These are phyloP conservation scores for Hystrix cristata DNA, from an alignment of 2,113 vertebrate genomes.

Conservation along the genomic window DNA sequence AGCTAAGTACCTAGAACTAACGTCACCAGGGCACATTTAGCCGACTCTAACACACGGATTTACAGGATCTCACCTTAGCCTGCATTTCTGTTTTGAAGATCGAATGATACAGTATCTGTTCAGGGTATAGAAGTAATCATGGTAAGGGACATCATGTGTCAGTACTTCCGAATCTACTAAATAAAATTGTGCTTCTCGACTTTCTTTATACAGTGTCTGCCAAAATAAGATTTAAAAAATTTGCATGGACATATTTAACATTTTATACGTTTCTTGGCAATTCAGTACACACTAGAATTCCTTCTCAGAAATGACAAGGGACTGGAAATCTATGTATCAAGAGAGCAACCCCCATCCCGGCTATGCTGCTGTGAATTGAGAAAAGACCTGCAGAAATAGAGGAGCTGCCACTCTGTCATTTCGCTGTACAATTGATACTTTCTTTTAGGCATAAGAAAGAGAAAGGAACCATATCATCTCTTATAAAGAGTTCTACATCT, in stretches of 20 bases:
- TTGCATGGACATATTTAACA: slow-evolving; percentile 2
- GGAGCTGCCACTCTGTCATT: not conserved
- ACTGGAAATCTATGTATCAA: not conserved
- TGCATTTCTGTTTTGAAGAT: slow-evolving; percentile 93
- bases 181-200: slow-evolving; percentile 94
- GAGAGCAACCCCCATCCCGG: not conserved
- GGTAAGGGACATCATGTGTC: slow-evolving; percentile 98
- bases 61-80: slow-evolving; percentile 91
- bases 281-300: slow-evolving; percentile 30
- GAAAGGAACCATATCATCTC: slow-evolving; percentile 14
- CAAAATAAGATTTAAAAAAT: slow-evolving; percentile 38
- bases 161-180: slow-evolving; percentile 94
- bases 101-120: slow-evolving; percentile 94
- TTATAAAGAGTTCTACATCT: slow-evolving; percentile 32
- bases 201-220: slow-evolving; percentile 95
- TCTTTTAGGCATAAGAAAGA: not conserved
- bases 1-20: not conserved
- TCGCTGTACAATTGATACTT: not conserved
- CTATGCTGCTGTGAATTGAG: not conserved
- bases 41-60: not conserved
- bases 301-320: slow-evolving; percentile 47
- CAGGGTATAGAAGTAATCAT: slow-evolving; percentile 98
- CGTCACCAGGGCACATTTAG: not conserved
- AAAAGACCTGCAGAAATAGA: not conserved
- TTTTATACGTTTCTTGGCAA: slow-evolving; percentile 21